Evolutionary conservation across 2,888 invertebrate genomes (phyloP).

Genomic region (Lingula anatina): DNA sequence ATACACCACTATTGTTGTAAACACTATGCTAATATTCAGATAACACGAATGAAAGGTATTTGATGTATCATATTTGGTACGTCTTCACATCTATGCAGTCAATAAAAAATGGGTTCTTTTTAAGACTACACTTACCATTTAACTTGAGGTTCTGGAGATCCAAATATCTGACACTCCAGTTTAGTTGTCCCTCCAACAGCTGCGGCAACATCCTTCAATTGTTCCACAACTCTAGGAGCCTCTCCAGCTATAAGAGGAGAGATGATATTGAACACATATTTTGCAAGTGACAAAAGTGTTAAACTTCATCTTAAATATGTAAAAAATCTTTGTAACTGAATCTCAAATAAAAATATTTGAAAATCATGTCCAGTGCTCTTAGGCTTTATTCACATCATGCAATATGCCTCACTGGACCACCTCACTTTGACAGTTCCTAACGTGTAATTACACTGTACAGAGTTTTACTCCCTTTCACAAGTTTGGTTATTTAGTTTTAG

Average conservation of each 20-base stretch:
- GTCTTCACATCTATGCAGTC: too few species aligned
- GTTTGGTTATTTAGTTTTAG: too few species aligned
- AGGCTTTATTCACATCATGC: background rate
- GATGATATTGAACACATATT: background rate
- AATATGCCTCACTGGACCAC: too few species aligned
- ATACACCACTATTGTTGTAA: too few species aligned
- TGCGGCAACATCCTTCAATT: conserved; percentile 38
- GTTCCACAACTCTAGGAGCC: conserved; percentile 40
- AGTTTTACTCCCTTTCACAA: too few species aligned
- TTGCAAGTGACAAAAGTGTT: background rate
- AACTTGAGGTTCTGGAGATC: conserved; percentile 41
- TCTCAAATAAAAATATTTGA: background rate
- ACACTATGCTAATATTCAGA: too few species aligned
- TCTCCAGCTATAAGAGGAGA: conserved; percentile 30
- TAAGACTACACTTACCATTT: too few species aligned
- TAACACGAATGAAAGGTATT: too few species aligned
- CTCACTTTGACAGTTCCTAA: too few species aligned
- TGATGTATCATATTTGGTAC: too few species aligned
- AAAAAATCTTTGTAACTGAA: background rate
- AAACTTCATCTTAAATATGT: background rate
- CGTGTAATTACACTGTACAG: too few species aligned
- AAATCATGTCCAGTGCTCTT: background rate
- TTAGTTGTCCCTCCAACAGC: conserved; percentile 32
- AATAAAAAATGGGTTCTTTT: too few species aligned
- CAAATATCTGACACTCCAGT: conserved; percentile 43